These are phyloP conservation scores for Microctenopoma steveboyesi DNA, from an alignment of 2,797 vertebrate species.

Conservation along the genomic window DNA sequence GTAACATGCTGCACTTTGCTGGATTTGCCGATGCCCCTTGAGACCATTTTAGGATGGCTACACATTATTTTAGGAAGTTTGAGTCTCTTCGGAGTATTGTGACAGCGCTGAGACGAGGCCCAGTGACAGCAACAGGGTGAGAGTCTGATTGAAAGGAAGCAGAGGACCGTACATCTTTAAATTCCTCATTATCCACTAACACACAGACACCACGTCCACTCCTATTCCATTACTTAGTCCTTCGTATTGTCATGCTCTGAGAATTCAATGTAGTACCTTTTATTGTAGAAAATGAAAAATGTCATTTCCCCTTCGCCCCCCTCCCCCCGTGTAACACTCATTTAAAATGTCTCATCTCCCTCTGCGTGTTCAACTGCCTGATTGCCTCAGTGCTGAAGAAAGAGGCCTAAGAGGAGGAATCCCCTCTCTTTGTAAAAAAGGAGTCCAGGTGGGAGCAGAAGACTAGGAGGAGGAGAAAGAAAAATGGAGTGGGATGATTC, in stretches of 20 bases:
- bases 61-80: slow-evolving; percentile 47
- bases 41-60: slow-evolving; percentile 19
- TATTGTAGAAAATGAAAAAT: slow-evolving; percentile 82
- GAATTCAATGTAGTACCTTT: slow-evolving; percentile 83
- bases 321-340: slow-evolving; percentile 74
- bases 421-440: slow-evolving; percentile 79
- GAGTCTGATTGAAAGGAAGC: slow-evolving; percentile 71
- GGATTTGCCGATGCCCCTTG: slow-evolving; percentile 30
- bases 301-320: slow-evolving; percentile 67
- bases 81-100: slow-evolving; percentile 46
- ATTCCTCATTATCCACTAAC: slow-evolving; percentile 82
- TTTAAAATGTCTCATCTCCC: slow-evolving; percentile 85
- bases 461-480: slow-evolving; percentile 36
- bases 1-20: slow-evolving; percentile 2
- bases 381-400: slow-evolving; percentile 81
- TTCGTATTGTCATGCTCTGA: slow-evolving; percentile 80
- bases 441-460: slow-evolving; percentile 70
- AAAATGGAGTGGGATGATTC: slow-evolving; percentile 70
- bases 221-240: slow-evolving; percentile 79
- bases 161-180: slow-evolving; percentile 72
- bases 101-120: slow-evolving; percentile 59
- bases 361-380: slow-evolving; percentile 80
- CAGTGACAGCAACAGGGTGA: slow-evolving; percentile 44
- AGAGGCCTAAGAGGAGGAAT: slow-evolving; percentile 80
- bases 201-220: slow-evolving; percentile 76